Conservation (phyloP, 2,113 vertebrate species). For the Echinops telfairi region DNA sequence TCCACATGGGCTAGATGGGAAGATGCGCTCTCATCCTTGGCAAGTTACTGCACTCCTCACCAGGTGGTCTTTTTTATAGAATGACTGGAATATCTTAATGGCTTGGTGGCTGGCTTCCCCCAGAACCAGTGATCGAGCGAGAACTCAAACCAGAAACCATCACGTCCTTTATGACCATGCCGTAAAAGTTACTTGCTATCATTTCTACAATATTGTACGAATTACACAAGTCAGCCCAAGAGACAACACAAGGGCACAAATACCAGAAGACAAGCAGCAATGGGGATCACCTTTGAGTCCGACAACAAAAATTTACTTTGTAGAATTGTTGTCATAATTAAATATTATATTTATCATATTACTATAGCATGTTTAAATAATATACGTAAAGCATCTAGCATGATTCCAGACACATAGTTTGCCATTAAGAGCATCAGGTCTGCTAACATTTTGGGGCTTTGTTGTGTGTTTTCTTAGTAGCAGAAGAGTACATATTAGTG, state of each 20-base stretch:
- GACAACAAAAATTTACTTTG: no score
- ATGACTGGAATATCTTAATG: neutral
- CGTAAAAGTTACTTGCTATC: neutral
- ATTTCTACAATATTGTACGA: no score
- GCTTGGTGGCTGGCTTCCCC: neutral
- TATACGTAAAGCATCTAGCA: neutral
- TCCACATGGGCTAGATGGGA: no score
- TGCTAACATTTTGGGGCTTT: neutral
- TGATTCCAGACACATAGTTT: neutral
- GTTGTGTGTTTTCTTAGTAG: neutral
- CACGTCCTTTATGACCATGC: no score
- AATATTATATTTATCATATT: neutral
- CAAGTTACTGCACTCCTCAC: no score
- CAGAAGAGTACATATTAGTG: neutral
- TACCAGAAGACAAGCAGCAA: accelerated
- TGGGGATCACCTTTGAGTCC: neutral
- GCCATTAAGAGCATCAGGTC: neutral
- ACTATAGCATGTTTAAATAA: neutral
- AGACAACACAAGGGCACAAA: neutral
- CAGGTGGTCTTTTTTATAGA: neutral
- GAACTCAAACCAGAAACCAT: neutral
- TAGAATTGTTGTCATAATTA: neutral
- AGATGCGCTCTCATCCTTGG: no score
- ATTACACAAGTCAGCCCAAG: no score
- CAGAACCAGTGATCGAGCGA: neutral